Base-by-base conservation (phyloP, 2,888 invertebrate genomes). In the Drosophila anomalata region DNA sequence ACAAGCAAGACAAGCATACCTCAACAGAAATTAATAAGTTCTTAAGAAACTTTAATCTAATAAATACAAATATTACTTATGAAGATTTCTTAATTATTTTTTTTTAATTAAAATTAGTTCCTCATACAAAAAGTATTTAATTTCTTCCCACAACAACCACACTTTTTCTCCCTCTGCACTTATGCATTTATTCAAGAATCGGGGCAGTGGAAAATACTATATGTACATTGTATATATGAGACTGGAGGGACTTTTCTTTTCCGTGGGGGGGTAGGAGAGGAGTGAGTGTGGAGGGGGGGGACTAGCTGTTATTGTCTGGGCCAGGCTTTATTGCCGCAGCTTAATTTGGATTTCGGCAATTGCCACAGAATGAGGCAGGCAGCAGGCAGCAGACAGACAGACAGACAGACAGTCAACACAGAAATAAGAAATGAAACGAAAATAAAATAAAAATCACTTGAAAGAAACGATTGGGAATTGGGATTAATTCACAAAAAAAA, bases 311-410 rank as follows among this genome's bases (percentile, higher is more conserved):
- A 59, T 67, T 54, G 63, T 52, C 56, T 52, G 54, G 60, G 50
- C 61, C 61, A 47, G 56, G 60, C 70, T 74, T 78, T 75, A 79
- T 74, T 67, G 72, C 69, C 73, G 26, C 62, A 68, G 77, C 73
- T 77, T 84, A 72, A 75, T 73, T 82, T 65, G 66, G 68, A 60
- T 71, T 70, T 67, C 50, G 74, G 69, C 73, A 66, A 68, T 68
- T 33, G 69, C 52, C 47, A 31, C 57, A 57, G 42, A 69, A 66
- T 39, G 57, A 51, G 39, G 17, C 17, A 17, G 17, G 17, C 17
- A 1, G 17, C 17, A 17, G 24, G 41, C 41, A 50, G 17, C 17
- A 24, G n/a, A 0, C n/a, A 24, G 50, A 17, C 11, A n/a, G 47
- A 8, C 8, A 14, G 22, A 14, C 48, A 20, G 56, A 14, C 22